phyloP scores from a whole-genome alignment of 2,113 vertebrate genomes.

The Paramisgurnus dabryanus region DNA sequence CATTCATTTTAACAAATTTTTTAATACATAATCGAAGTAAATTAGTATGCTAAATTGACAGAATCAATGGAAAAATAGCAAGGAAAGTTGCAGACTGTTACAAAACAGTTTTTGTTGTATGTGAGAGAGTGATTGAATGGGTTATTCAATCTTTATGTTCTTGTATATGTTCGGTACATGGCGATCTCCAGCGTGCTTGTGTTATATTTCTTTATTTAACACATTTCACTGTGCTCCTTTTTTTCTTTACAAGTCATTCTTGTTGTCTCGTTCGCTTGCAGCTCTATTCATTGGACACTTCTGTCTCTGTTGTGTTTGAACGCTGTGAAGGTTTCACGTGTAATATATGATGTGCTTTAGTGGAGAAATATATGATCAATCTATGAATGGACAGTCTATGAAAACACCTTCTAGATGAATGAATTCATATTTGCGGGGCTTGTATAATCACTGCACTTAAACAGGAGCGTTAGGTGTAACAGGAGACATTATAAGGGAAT shows the following conservation, averaged over 20 bases:
- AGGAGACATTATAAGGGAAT: too few species aligned
- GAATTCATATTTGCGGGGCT: background rate
- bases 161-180: background rate
- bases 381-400: background rate
- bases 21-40: too few species aligned
- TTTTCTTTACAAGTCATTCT: background rate
- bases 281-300: constrained; percentile 7
- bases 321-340: background rate
- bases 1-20: too few species aligned
- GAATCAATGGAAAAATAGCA: background rate
- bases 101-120: constrained; percentile 1
- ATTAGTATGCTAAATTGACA: too few species aligned
- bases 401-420: background rate
- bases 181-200: constrained; percentile 20
- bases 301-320: background rate
- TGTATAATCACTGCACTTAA: background rate
- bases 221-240: background rate
- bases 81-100: background rate
- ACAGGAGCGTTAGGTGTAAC: too few species aligned
- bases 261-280: constrained; percentile 22
- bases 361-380: background rate
- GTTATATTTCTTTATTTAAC: background rate
- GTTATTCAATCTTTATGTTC: background rate
- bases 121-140: background rate
- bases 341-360: background rate